A percentile compares a stretch with the other conserved stretches of the same genome.
Conservation (phyloP, 2,797 vertebrate genomes). For the Siniperca obscura region DNA sequence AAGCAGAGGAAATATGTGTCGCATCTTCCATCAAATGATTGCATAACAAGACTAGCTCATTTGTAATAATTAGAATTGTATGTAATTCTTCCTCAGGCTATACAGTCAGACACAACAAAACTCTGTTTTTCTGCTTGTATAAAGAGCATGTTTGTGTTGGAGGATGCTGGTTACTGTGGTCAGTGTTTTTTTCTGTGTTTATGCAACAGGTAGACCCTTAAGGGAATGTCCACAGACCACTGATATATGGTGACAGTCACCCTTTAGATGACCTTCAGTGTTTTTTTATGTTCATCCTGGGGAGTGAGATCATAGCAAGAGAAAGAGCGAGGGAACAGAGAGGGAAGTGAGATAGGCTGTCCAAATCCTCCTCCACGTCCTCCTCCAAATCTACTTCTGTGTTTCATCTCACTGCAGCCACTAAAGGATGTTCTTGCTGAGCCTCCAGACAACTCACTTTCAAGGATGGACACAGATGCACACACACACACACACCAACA, state of each 20-base stretch:
- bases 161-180: slow-evolving; percentile 19
- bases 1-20: slow-evolving; percentile 10
- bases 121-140: slow-evolving; percentile 2
- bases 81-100: slow-evolving; percentile 8
- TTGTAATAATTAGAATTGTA: slow-evolving; percentile 41
- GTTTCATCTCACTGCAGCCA: slow-evolving; percentile 39
- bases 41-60: slow-evolving; percentile 27
- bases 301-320: slow-evolving; percentile 34
- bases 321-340: not conserved
- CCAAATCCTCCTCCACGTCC: slow-evolving; percentile 46
- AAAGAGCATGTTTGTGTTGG: slow-evolving; percentile 33
- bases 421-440: slow-evolving; percentile 33
- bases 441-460: slow-evolving; percentile 47
- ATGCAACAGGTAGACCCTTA: slow-evolving; percentile 48
- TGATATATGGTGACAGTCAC: slow-evolving; percentile 63
- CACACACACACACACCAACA: slow-evolving; percentile 16
- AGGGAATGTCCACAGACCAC: slow-evolving; percentile 30
- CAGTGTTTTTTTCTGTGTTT: slow-evolving; percentile 24
- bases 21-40: slow-evolving; percentile 24
- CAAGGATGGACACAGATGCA: slow-evolving; percentile 22
- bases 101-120: slow-evolving; percentile 34
- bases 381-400: slow-evolving; percentile 45
- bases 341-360: slow-evolving; percentile 18
- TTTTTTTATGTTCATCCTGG: slow-evolving; percentile 31
- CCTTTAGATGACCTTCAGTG: slow-evolving; percentile 57